Conservation (phyloP, 1,140 invertebrate species). For the Philotrypesis tridentata region DNA sequence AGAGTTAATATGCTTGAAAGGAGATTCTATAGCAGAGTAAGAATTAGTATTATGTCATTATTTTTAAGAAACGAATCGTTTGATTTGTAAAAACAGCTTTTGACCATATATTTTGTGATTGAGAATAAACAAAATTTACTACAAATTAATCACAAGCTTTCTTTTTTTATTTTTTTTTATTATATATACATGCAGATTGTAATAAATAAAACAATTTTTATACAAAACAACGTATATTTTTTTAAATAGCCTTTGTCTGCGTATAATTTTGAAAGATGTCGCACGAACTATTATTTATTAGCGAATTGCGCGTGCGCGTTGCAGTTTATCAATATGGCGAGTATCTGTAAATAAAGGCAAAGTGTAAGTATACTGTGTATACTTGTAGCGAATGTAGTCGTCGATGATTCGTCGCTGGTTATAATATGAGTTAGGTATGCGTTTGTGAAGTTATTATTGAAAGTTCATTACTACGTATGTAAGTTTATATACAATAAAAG, state of each 20-base stretch:
- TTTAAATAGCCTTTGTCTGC: no score
- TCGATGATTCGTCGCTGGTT: no score
- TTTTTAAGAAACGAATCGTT: constrained; percentile 34
- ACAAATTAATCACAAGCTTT: constrained; percentile 1
- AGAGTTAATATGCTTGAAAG: constrained; percentile 27
- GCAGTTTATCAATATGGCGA: background rate
- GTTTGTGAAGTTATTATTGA: background rate
- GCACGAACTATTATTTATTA: no score
- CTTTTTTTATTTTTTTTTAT: background rate
- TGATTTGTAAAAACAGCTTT: constrained; percentile 44
- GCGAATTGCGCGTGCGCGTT: background rate
- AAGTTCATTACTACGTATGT: background rate
- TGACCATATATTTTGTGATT: constrained; percentile 40
- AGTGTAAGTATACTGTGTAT: no score
- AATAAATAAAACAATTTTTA: background rate
- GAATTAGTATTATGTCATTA: constrained; percentile 35
- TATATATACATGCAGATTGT: background rate
- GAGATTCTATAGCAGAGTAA: constrained; percentile 38
- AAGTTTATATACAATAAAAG: background rate
- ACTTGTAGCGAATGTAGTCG: no score
- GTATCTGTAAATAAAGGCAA: background rate
- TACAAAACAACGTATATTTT: no score
- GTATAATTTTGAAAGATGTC: no score
- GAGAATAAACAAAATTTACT: constrained; percentile 43
- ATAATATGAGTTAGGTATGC: no score